Evolutionary conservation across 64 coral and sea anemone species (phyloP).

Genomic region (Pachyseris speciosa): DNA sequence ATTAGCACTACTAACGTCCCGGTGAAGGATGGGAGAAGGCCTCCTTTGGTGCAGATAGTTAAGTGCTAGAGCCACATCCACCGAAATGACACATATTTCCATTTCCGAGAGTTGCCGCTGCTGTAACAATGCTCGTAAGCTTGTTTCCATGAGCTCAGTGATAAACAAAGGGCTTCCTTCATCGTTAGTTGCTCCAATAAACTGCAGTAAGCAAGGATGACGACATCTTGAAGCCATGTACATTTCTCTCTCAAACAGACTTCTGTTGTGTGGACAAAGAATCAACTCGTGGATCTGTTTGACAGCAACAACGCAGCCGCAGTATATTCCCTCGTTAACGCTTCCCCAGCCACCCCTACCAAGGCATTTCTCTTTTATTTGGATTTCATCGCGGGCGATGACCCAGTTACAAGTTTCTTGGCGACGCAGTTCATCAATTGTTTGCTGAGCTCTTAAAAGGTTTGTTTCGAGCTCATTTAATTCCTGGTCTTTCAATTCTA

Average conservation of each 20-base stretch:
- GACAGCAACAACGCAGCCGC: constrained; percentile 47
- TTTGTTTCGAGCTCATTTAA: neutral
- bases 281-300: constrained; percentile 37
- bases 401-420: neutral
- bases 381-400: constrained; percentile 24
- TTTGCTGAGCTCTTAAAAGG: constrained; percentile 1
- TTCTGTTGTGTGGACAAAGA: constrained; percentile 18
- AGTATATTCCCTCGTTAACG: constrained; percentile 7
- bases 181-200: constrained; percentile 29
- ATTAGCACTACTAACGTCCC: constrained; percentile 57
- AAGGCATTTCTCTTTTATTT: neutral
- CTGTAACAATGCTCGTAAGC: constrained; percentile 3
- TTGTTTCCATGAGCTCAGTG: constrained; percentile 20
- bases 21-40: constrained; percentile 32
- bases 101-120: neutral
- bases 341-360: constrained; percentile 24
- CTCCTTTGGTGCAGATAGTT: constrained; percentile 31
- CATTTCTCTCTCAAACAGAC: constrained; percentile 67
- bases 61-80: constrained; percentile 31
- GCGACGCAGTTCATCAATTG: neutral
- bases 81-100: neutral
- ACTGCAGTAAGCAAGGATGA: constrained; percentile 64
- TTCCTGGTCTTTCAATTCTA: neutral
- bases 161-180: constrained; percentile 12
- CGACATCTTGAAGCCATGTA: constrained; percentile 47